Evolutionary conservation across 1,140 invertebrate species (phyloP).

Genomic region (Ceratoteleas bidentatus): DNA sequence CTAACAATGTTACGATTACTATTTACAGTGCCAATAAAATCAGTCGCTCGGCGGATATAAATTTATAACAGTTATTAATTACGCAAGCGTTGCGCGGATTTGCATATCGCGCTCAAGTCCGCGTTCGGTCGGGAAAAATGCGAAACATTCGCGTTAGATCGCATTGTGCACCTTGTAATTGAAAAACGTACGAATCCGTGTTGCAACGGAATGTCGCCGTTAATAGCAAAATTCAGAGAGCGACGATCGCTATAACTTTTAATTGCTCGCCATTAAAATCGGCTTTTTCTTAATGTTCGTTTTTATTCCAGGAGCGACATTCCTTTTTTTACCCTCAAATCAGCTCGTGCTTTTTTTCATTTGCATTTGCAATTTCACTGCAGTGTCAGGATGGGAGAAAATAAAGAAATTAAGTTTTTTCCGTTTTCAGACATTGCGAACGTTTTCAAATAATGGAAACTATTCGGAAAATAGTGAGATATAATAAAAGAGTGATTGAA

Average conservation of each 20-base stretch:
- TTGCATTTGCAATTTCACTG: background rate
- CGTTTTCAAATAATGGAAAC: too few relatives aligned
- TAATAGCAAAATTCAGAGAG: constrained; percentile 54
- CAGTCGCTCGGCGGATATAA: constrained; percentile 15
- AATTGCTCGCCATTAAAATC: constrained; percentile 56
- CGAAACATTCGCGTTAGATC: constrained; percentile 40
- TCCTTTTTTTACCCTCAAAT: constrained; percentile 30
- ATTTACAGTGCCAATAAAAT: constrained; percentile 52
- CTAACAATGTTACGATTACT: constrained; percentile 27
- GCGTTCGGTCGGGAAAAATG: constrained; percentile 37
- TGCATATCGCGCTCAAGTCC: constrained; percentile 15
- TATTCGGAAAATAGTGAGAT: too few relatives aligned
- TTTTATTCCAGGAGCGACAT: constrained; percentile 42
- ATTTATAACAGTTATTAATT: constrained; percentile 52
- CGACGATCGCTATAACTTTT: constrained; percentile 63
- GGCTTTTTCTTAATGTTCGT: constrained; percentile 26
- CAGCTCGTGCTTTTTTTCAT: background rate
- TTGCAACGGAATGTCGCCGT: constrained; percentile 53
- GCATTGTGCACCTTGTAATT: constrained; percentile 41
- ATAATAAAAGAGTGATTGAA: too few relatives aligned
- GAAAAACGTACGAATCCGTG: constrained; percentile 59
- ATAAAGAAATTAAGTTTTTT: too few relatives aligned
- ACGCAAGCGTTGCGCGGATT: constrained; percentile 10
- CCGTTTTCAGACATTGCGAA: background rate
- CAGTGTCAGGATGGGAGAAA: too few relatives aligned